Conservation (phyloP, 2,888 invertebrate species). For the Lymantria monacha region DNA sequence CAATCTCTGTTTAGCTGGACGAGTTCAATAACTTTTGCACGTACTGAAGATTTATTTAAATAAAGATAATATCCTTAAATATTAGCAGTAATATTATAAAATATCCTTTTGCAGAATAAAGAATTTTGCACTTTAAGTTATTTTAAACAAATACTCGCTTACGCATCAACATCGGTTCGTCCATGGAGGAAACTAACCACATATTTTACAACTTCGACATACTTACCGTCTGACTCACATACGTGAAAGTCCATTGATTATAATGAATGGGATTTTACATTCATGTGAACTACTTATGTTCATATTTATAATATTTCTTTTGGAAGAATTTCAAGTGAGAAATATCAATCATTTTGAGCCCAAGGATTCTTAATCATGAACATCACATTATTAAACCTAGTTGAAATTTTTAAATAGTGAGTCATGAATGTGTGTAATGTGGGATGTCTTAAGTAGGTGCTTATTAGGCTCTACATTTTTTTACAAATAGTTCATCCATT, state of each 20-base stretch:
- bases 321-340: constrained; percentile 1
- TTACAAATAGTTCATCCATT: too few relatives aligned
- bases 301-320: constrained; percentile 1
- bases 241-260: constrained; percentile 57
- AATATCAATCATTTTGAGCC: constrained; percentile 7
- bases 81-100: too few relatives aligned
- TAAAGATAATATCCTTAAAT: too few relatives aligned
- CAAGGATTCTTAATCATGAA: constrained; percentile 18
- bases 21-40: too few relatives aligned
- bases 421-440: too few relatives aligned
- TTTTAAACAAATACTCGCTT: neutral
- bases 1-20: too few relatives aligned
- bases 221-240: constrained; percentile 64
- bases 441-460: too few relatives aligned
- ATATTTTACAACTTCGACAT: constrained; percentile 58
- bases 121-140: neutral
- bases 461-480: neutral
- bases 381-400: constrained; percentile 5
- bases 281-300: constrained; percentile 5
- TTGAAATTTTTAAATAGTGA: constrained; percentile 25
- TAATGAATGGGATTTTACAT: constrained; percentile 19
- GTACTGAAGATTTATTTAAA: too few relatives aligned
- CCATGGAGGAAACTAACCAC: constrained; percentile 49
- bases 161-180: constrained; percentile 19
- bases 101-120: too few relatives aligned